Evolutionary conservation across 1,140 invertebrate genomes (phyloP).

Genomic region (Drosophila kohkoa): DNA sequence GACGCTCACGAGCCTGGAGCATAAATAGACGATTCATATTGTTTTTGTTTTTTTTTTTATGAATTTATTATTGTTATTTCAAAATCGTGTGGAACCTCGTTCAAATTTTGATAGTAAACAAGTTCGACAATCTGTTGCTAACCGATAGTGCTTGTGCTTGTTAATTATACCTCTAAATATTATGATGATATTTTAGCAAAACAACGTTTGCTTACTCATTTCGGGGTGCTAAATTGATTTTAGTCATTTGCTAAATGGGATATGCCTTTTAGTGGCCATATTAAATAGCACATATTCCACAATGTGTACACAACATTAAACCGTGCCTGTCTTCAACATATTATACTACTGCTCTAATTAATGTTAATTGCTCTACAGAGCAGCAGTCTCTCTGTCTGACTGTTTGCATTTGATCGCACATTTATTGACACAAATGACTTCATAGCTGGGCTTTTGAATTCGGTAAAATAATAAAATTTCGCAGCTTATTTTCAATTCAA

Average conservation of each 20-base stretch:
- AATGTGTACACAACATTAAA: not conserved
- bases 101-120: constrained; percentile 42
- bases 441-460: constrained; percentile 41
- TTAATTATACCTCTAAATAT: constrained; percentile 71
- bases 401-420: not conserved
- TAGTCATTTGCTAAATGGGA: constrained; percentile 42
- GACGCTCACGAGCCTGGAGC: constrained; percentile 16
- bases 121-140: constrained; percentile 57
- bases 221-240: constrained; percentile 54
- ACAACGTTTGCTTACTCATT: constrained; percentile 4
- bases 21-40: constrained; percentile 31
- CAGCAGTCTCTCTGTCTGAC: constrained; percentile 7
- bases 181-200: constrained; percentile 46
- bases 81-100: constrained; percentile 42
- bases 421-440: constrained; percentile 58
- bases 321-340: constrained; percentile 15
- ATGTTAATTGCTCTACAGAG: constrained; percentile 64
- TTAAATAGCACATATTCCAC: constrained; percentile 12
- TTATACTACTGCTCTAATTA: constrained; percentile 62
- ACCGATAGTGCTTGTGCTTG: constrained; percentile 30
- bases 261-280: constrained; percentile 12
- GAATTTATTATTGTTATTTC: constrained; percentile 67
- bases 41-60: constrained; percentile 51
- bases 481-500: constrained; percentile 12
- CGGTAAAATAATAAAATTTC: constrained; percentile 26